These are phyloP conservation scores for Stegastes partitus DNA, from an alignment of 2,113 vertebrate species.

Conservation along the genomic window DNA sequence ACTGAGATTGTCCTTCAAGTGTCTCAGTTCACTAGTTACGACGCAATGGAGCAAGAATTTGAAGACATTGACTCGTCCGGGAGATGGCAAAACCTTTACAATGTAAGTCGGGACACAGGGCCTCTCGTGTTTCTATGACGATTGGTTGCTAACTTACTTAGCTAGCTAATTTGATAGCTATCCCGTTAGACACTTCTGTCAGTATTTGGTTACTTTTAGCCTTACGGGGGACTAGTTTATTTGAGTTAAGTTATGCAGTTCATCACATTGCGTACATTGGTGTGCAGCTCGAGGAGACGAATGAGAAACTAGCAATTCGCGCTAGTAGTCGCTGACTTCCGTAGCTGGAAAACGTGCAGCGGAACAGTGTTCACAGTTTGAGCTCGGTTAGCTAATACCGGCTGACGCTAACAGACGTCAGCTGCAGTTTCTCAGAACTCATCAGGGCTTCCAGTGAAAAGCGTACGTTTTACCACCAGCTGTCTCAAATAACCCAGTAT, in stretches of 20 bases:
- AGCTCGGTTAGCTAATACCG: slow-evolving; percentile 58
- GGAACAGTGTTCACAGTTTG: slow-evolving; percentile 14
- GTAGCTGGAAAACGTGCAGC: slow-evolving; percentile 74
- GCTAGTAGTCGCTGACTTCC: slow-evolving; percentile 69
- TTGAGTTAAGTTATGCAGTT: background rate
- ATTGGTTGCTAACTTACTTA: slow-evolving; percentile 64
- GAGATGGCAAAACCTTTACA: slow-evolving; percentile 92
- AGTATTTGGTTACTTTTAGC: background rate
- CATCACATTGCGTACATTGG: no score
- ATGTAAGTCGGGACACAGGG: slow-evolving; percentile 86
- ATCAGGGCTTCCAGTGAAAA: slow-evolving; percentile 73
- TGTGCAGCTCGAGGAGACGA: background rate
- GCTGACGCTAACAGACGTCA: slow-evolving; percentile 70
- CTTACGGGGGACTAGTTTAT: background rate
- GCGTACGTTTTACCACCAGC: slow-evolving; percentile 52
- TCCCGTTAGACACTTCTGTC: background rate
- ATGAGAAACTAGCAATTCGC: slow-evolving; percentile 15
- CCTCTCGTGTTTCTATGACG: slow-evolving; percentile 76
- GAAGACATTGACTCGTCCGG: slow-evolving; percentile 89
- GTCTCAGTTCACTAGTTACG: slow-evolving; percentile 17
- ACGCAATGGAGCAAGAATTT: slow-evolving; percentile 88
- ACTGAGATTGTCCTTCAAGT: slow-evolving; percentile 31
- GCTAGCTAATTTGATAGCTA: slow-evolving; percentile 54
- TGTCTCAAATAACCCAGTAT: slow-evolving; percentile 1
- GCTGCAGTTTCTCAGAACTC: slow-evolving; percentile 78